These are phyloP conservation scores for Listrodromus nycthemerus DNA, from an alignment of 2,888 invertebrate species.

Conservation along the genomic window DNA sequence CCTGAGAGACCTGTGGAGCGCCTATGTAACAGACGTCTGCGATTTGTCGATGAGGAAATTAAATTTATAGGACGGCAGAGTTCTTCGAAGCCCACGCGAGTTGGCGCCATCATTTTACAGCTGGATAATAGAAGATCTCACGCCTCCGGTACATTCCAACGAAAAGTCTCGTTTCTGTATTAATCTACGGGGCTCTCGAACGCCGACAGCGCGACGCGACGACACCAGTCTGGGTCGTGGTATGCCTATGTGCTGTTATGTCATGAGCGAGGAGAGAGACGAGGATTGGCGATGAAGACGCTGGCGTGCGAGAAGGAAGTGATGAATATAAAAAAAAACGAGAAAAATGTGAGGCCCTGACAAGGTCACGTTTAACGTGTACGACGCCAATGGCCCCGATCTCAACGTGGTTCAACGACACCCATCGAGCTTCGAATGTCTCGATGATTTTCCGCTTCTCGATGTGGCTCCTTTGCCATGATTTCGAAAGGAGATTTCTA, in stretches of 20 bases:
- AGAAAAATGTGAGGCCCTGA: slow-evolving; percentile 4
- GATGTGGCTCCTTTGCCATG: background rate
- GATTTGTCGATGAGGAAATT: slow-evolving; percentile 41
- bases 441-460: background rate
- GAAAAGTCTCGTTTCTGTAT: background rate
- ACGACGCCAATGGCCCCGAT: slow-evolving; percentile 15
- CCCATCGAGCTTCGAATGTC: background rate
- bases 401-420: background rate
- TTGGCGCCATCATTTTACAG: slow-evolving; percentile 50
- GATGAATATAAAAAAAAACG: background rate
- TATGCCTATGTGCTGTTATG: background rate
- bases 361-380: slow-evolving; percentile 4
- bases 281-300: slow-evolving; percentile 3
- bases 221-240: background rate
- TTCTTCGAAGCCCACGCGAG: slow-evolving; percentile 38
- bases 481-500: background rate
- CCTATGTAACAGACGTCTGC: slow-evolving; percentile 4
- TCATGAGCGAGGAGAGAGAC: background rate
- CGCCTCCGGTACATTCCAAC: slow-evolving; percentile 60
- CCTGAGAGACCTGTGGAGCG: slow-evolving; percentile 34
- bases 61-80: slow-evolving; percentile 6
- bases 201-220: background rate
- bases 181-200: background rate
- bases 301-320: background rate
- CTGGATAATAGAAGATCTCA: slow-evolving; percentile 12